phyloP scores from a whole-genome alignment of 2,113 vertebrate genomes.

The Ornithorhynchus anatinus region DNA sequence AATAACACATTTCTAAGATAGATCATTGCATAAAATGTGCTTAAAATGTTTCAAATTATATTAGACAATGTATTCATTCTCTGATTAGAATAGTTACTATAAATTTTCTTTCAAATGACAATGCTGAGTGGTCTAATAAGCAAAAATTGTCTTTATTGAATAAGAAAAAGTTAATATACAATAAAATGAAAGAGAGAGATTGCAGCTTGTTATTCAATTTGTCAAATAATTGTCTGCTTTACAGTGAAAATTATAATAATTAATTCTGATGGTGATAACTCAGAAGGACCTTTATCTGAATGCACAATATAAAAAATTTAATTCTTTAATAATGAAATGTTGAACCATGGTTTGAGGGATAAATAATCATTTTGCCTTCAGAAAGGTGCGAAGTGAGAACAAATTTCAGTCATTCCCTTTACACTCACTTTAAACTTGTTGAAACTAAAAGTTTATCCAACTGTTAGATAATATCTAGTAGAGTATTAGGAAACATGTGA shows the following conservation, averaged over 20 bases:
- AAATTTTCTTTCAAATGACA: neutral
- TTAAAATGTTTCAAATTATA: no score
- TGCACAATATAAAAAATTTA: neutral
- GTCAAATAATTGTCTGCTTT: neutral
- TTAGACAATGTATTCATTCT: neutral
- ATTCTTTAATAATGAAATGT: neutral
- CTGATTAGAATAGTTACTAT: accelerated
- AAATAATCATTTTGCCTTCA: neutral
- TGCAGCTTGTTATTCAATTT: neutral
- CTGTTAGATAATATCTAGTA: neutral
- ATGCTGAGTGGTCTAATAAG: neutral
- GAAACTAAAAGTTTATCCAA: neutral
- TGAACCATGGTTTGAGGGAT: neutral
- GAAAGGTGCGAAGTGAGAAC: neutral
- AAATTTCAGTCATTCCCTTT: neutral
- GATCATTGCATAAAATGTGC: no score
- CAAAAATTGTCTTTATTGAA: neutral
- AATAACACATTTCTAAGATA: no score
- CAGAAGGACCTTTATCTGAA: neutral
- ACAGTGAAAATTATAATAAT: neutral
- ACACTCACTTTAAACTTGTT: neutral
- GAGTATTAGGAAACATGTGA: neutral
- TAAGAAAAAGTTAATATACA: neutral
- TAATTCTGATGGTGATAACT: neutral
- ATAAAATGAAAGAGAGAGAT: neutral